These are phyloP conservation scores for Protodeltote pygarga DNA, from an alignment of 2,888 invertebrate species.

Conservation along the genomic window DNA sequence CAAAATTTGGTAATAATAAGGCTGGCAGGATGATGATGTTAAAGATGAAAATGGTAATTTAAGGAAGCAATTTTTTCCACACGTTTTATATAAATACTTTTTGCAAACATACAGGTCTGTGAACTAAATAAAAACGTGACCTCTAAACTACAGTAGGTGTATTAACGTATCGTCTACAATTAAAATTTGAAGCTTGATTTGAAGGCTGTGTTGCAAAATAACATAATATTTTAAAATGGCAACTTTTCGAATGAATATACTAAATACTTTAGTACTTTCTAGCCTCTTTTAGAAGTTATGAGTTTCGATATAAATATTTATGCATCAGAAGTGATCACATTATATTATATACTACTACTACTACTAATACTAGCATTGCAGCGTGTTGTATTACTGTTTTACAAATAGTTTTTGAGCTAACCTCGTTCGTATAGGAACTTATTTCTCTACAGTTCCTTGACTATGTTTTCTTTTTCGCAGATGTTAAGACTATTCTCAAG, in stretches of 20 bases:
- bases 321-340: too few relatives aligned
- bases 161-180: constrained; percentile 21
- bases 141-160: constrained; percentile 12
- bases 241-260: constrained; percentile 8
- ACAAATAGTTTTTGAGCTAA: too few relatives aligned
- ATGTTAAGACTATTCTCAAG: constrained; percentile 95
- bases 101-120: constrained; percentile 19
- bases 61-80: too few relatives aligned
- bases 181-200: constrained; percentile 6
- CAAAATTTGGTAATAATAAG: too few relatives aligned
- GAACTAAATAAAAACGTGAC: constrained; percentile 35
- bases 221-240: background rate
- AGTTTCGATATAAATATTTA: too few relatives aligned
- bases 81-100: constrained; percentile 7
- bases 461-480: constrained; percentile 81
- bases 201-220: background rate
- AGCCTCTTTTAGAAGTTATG: too few relatives aligned
- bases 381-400: too few relatives aligned
- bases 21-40: too few relatives aligned
- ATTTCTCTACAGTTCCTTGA: background rate
- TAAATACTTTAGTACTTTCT: background rate
- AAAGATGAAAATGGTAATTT: too few relatives aligned
- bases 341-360: too few relatives aligned
- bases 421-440: too few relatives aligned
- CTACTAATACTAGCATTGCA: too few relatives aligned